Evolutionary conservation across 2,797 vertebrate species (phyloP).

Genomic region (Acanthiza pusilla): DNA sequence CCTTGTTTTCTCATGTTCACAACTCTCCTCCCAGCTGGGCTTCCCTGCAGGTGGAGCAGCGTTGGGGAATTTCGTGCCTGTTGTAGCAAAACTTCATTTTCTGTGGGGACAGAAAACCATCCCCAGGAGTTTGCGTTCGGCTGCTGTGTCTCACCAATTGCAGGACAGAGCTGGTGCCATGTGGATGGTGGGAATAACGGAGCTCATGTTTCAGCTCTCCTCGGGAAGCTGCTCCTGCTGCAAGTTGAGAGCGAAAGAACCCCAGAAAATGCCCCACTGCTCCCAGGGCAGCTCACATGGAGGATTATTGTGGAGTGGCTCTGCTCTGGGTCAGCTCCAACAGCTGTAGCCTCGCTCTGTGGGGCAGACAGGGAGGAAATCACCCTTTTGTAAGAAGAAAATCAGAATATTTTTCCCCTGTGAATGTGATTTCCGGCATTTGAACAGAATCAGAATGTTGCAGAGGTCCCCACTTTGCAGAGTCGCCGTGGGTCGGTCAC

Average conservation of each 20-base stretch:
- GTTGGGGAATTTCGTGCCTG: not conserved
- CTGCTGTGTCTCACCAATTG: not conserved
- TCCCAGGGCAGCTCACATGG: not conserved
- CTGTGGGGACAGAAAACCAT: not conserved
- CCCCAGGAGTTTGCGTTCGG: not conserved
- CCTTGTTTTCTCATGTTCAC: not conserved
- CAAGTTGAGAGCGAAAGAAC: not conserved
- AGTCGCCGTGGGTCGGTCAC: accelerated
- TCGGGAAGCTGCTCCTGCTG: not conserved
- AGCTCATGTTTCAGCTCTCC: not conserved
- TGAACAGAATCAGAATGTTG: not conserved
- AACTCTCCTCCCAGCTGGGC: not conserved
- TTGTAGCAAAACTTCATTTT: not conserved
- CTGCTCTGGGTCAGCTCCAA: not conserved
- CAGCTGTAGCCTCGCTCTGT: not conserved
- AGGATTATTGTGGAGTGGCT: not conserved
- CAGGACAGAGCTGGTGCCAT: not conserved
- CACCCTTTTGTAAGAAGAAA: not conserved
- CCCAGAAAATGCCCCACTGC: not conserved
- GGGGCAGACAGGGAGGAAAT: not conserved
- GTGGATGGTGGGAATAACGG: not conserved
- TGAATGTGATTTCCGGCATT: not conserved
- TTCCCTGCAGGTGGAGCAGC: not conserved
- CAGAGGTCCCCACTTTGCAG: not conserved
- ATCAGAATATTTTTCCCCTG: not conserved